Conservation (phyloP, 1,140 invertebrate genomes). For the Trachymyrmex septentrionalis region DNA sequence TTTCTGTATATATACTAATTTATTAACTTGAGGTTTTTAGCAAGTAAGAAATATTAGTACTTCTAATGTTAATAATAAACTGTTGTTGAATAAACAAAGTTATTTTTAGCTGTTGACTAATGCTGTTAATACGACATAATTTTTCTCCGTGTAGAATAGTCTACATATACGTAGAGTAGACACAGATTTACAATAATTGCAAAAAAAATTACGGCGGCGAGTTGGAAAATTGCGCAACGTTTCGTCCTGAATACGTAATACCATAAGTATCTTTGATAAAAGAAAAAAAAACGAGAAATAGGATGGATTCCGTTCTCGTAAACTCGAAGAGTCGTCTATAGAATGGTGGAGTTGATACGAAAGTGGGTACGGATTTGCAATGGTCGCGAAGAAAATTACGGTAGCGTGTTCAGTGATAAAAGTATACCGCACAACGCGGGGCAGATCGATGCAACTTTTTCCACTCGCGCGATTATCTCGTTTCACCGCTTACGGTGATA, state of each 20-base stretch:
- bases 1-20: too few relatives aligned
- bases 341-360: not conserved
- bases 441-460: slow-evolving; percentile 54
- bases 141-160: too few relatives aligned
- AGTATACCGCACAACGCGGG: slow-evolving; percentile 5
- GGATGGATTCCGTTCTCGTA: not conserved
- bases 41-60: too few relatives aligned
- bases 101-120: too few relatives aligned
- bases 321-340: not conserved
- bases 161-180: not conserved
- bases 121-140: too few relatives aligned
- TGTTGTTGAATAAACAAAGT: too few relatives aligned
- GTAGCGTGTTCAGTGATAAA: slow-evolving; percentile 37
- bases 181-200: not conserved
- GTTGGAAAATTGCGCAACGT: not conserved
- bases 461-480: slow-evolving; percentile 42
- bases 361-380: not conserved
- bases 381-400: slow-evolving; percentile 26
- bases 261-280: not conserved
- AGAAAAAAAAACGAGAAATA: not conserved
- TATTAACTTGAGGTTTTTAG: too few relatives aligned
- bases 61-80: too few relatives aligned
- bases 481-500: slow-evolving; percentile 36
- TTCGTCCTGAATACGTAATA: not conserved
- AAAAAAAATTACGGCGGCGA: not conserved